These are phyloP conservation scores for Nasonia oneida DNA, from an alignment of 2,888 invertebrate genomes.

Conservation along the genomic window DNA sequence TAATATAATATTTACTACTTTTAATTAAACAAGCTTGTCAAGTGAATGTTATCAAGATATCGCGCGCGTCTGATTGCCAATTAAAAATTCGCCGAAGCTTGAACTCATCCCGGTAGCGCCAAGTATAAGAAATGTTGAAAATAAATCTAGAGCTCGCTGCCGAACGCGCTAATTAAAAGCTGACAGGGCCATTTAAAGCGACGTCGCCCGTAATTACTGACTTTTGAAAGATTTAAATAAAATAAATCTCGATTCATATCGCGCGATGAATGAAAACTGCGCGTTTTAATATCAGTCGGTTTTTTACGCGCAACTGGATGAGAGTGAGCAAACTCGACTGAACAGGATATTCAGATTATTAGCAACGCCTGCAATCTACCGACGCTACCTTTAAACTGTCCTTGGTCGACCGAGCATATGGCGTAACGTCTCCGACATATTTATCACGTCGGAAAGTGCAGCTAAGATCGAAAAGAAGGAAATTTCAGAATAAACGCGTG, in stretches of 20 bases:
- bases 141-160: background rate
- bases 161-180: background rate
- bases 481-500: slow-evolving; percentile 33
- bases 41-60: no score
- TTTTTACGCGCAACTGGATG: no score
- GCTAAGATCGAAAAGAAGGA: background rate
- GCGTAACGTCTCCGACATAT: background rate
- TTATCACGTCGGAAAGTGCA: background rate
- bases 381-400: background rate
- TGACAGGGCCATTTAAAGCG: background rate
- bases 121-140: background rate
- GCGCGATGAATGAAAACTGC: no score
- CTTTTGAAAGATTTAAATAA: background rate
- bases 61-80: background rate
- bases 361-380: no score
- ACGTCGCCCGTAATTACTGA: background rate
- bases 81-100: background rate
- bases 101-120: background rate
- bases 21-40: no score
- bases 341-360: no score
- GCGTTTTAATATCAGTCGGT: no score
- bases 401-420: background rate
- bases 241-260: background rate
- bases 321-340: no score
- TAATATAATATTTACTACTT: no score